Conservation (phyloP, 2,113 vertebrate species). For the Neopipo cinnamomea region DNA sequence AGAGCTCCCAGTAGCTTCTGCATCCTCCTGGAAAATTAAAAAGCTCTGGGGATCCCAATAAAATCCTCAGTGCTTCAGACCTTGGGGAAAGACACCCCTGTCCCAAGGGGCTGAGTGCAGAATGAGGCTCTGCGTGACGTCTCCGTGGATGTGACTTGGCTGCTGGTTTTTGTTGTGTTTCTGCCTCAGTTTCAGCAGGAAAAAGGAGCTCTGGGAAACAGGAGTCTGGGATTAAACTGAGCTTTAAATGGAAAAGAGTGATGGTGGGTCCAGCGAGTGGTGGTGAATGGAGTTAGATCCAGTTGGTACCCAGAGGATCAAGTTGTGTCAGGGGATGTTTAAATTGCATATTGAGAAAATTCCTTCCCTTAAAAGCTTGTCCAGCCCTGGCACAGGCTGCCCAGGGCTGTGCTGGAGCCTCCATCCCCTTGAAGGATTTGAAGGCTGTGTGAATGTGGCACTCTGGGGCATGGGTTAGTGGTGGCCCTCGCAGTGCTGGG, state of each 20-base stretch:
- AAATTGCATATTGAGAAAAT: neutral
- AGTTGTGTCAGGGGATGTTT: neutral
- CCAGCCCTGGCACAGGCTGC: neutral
- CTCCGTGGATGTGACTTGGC: neutral
- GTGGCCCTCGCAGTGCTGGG: neutral
- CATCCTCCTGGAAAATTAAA: neutral
- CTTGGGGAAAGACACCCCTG: neutral
- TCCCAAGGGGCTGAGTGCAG: neutral
- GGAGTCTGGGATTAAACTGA: neutral
- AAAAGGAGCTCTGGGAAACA: neutral
- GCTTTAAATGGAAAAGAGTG: neutral
- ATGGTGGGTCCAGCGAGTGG: neutral
- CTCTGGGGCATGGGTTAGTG: neutral
- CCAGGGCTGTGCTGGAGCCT: neutral
- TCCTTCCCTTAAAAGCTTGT: neutral
- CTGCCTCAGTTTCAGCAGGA: neutral
- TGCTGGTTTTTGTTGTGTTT: neutral
- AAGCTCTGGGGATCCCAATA: accelerated
- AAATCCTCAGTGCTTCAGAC: neutral
- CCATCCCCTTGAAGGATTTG: neutral
- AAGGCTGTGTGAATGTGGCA: neutral
- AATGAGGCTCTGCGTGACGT: accelerated
- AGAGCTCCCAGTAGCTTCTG: neutral
- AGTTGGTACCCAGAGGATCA: neutral
- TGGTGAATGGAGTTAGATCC: neutral